Percentiles rank a stretch among this genome's conserved stretches.
Conservation (phyloP, 2,797 vertebrate genomes). For the Kryptolebias ocellatus region DNA sequence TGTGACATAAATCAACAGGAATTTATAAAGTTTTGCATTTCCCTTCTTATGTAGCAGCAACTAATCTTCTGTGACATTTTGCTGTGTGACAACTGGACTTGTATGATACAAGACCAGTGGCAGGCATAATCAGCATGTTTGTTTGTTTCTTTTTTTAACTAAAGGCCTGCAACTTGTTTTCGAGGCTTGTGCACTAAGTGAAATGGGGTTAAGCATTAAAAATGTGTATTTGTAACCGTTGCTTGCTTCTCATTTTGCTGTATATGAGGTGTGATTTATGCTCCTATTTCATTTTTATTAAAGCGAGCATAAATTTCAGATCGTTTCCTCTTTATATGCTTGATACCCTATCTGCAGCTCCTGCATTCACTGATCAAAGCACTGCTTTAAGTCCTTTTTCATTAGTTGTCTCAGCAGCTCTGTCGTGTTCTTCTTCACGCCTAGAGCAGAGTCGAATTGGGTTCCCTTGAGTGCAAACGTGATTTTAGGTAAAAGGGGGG, state of each 20-base stretch:
- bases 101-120: no score
- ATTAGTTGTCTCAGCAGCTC: constrained; percentile 6
- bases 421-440: not conserved
- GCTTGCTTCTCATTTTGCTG: not conserved
- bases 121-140: not conserved
- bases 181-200: not conserved
- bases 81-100: not conserved
- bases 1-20: not conserved
- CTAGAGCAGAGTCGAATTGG: not conserved
- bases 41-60: no score
- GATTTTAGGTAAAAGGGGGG: not conserved
- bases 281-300: not conserved
- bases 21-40: not conserved
- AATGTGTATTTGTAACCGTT: not conserved
- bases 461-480: not conserved
- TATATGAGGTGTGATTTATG: not conserved
- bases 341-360: not conserved
- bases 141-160: not conserved
- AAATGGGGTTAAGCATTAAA: not conserved
- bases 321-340: constrained; percentile 1
- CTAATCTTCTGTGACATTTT: no score
- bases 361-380: constrained; percentile 17
- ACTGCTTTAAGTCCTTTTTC: not conserved
- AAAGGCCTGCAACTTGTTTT: not conserved
- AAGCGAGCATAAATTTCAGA: not conserved